Conservation (phyloP, 2,888 invertebrate species). For the Thereva nobilitata region DNA sequence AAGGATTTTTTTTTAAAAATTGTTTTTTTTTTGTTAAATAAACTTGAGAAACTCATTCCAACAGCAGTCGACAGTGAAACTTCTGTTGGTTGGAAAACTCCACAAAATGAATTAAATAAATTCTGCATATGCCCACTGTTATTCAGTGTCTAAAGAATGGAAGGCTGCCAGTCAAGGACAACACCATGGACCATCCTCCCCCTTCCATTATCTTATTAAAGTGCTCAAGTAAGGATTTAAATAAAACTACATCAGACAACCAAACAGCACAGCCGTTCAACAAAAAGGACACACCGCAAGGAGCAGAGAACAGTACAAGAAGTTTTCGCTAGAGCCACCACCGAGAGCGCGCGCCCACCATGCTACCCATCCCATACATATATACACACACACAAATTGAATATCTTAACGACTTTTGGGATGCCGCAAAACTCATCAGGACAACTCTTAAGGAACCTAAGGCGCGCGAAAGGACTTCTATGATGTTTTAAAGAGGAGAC, state of each 20-base stretch:
- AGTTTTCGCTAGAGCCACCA: conserved; percentile 8
- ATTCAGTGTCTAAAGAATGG: conserved; percentile 7
- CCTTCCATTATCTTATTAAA: no score
- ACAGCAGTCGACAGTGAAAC: not conserved
- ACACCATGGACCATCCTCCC: not conserved
- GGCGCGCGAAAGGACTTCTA: conserved; percentile 24
- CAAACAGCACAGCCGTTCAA: conserved; percentile 9
- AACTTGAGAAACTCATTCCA: not conserved
- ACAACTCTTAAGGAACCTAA: conserved; percentile 25
- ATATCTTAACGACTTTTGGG: conserved; percentile 30
- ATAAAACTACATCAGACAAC: not conserved
- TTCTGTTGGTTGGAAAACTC: not conserved
- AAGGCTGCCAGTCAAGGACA: not conserved
- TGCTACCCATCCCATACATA: not conserved
- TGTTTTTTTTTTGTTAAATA: conserved; percentile 19
- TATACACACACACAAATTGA: conserved; percentile 16
- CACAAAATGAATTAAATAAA: conserved; percentile 17
- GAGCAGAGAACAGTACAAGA: conserved; percentile 19
- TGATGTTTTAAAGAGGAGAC: conserved; percentile 32
- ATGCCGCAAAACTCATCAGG: conserved; percentile 30
- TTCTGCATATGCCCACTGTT: conserved; percentile 3
- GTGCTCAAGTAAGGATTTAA: not conserved
- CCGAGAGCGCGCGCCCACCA: no score
- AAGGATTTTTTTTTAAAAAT: not conserved
- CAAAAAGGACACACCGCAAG: conserved; percentile 22